Base-by-base conservation (phyloP, 2,797 vertebrate species). In the Lacerta bilineata region DNA sequence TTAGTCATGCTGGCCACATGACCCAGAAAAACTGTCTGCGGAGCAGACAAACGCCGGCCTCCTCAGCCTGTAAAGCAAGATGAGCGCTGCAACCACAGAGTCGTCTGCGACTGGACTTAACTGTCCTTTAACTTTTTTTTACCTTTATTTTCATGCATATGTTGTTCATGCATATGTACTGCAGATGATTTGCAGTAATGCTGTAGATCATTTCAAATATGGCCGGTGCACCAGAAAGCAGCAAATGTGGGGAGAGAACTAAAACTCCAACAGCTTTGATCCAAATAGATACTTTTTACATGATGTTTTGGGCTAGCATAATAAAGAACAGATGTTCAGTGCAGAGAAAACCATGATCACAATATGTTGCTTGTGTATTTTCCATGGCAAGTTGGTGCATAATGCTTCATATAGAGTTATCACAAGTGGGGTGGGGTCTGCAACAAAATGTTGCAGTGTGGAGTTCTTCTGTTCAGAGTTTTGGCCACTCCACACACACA, bases 201-300 rank as follows among this genome's bases (percentile, higher is more conserved):
- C n/a, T 74, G 59, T 59, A 78, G 55, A 79, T 2, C 25, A 46
- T 15, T 69, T 8, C 1, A 1, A 8, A 25, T 3, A 0, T 84
- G 17, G 4, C 41, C n/a, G 7, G 4, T 4, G 4, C 29, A 90
- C 84, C 85, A 25, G 20, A 86, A 43, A 36, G 86, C 25, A 29
- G 46, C 64, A 64, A n/a, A 15, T 59, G 50, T 7, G 25, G 41
- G 41, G 23, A 7, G 7, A 39, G 72, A 8, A 7, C 39, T 76
- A 61, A 83, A 86, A 80, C 0, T 50, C 76, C 29, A 23, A 18
- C 91, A 95, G 93, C 94, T 87, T 88, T 93, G 84, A 92, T 93
- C 46, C 25, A 59, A 93, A 81, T 80, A 86, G 90, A 80, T 27
- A 79, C 66, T 92, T 87, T 93, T 93, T 93, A 89, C 90, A 85